Evolutionary conservation across 2,888 invertebrate species (phyloP).

Genomic region (Scaptomyza polygonia): DNA sequence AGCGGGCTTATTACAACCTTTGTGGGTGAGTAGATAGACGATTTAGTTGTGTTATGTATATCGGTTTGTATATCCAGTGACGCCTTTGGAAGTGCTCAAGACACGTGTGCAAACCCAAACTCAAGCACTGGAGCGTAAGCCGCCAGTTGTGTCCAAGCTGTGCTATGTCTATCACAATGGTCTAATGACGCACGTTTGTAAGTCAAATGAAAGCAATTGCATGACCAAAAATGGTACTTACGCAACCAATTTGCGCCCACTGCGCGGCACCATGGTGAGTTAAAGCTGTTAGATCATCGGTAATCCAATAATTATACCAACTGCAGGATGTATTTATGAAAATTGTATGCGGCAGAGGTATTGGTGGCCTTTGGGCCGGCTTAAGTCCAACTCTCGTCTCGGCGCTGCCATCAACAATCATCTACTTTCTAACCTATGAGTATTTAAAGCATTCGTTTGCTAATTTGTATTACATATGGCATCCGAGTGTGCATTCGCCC

Average conservation of each 20-base stretch:
- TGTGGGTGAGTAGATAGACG: slow-evolving; percentile 87
- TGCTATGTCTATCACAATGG: slow-evolving; percentile 98
- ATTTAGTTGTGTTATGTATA: neutral
- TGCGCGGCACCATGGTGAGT: slow-evolving; percentile 88
- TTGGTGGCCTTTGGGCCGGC: slow-evolving; percentile 97
- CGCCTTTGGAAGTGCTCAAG: slow-evolving; percentile 98
- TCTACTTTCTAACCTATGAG: slow-evolving; percentile 98
- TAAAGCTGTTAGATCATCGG: neutral
- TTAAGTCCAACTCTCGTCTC: slow-evolving; percentile 96
- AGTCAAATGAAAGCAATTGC: slow-evolving; percentile 85
- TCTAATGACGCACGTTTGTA: slow-evolving; percentile 97
- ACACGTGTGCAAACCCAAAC: slow-evolving; percentile 92
- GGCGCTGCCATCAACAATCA: slow-evolving; percentile 96
- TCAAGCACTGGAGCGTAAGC: slow-evolving; percentile 87
- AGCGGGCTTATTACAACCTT: slow-evolving; percentile 94
- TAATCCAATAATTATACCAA: neutral
- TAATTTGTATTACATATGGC: slow-evolving; percentile 34
- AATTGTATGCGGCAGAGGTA: slow-evolving; percentile 93
- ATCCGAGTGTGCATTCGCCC: neutral
- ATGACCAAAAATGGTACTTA: slow-evolving; percentile 60
- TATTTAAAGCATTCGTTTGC: slow-evolving; percentile 89
- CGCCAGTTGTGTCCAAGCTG: slow-evolving; percentile 90
- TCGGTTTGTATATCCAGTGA: slow-evolving; percentile 88
- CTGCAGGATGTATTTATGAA: slow-evolving; percentile 96
- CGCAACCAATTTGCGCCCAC: slow-evolving; percentile 61